Percentiles rank a stretch among this genome's conserved stretches.
Evolutionary conservation across 2,888 invertebrate species (phyloP).

Genomic region (Heliconius ethilla): DNA sequence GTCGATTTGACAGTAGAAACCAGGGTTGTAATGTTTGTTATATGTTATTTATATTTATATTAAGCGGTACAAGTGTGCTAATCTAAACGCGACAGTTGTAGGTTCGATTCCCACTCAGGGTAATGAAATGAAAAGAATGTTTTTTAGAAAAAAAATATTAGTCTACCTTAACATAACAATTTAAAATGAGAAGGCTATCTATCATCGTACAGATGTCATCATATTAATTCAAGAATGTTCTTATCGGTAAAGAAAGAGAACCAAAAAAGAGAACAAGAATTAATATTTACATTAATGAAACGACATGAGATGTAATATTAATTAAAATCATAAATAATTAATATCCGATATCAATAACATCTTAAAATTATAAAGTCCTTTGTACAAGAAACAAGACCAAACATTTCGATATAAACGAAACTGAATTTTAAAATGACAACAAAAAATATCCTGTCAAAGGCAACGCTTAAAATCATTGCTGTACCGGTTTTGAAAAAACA

Average conservation of each 20-base stretch:
- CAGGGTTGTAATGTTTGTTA: background rate
- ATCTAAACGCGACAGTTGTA: no score
- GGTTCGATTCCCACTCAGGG: no score
- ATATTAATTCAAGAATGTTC: background rate
- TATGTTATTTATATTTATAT: no score
- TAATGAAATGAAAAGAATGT: no score
- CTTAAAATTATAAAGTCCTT: background rate
- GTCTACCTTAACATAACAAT: background rate
- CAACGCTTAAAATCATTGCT: constrained; percentile 16
- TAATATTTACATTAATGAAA: background rate
- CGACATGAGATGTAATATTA: background rate
- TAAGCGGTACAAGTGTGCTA: no score
- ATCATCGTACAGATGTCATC: background rate
- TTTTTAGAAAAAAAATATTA: no score
- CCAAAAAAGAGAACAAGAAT: background rate
- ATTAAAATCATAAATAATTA: constrained; percentile 5
- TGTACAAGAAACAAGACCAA: background rate
- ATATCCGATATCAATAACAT: background rate
- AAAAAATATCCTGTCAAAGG: constrained; percentile 16
- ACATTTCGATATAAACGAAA: background rate
- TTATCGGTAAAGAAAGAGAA: background rate
- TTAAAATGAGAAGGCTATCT: background rate
- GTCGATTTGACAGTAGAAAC: background rate
- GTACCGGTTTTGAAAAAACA: constrained; percentile 28
- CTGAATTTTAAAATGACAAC: background rate